Conservation (phyloP, 2,113 vertebrate genomes). For the Orientallactaga bullata region DNA sequence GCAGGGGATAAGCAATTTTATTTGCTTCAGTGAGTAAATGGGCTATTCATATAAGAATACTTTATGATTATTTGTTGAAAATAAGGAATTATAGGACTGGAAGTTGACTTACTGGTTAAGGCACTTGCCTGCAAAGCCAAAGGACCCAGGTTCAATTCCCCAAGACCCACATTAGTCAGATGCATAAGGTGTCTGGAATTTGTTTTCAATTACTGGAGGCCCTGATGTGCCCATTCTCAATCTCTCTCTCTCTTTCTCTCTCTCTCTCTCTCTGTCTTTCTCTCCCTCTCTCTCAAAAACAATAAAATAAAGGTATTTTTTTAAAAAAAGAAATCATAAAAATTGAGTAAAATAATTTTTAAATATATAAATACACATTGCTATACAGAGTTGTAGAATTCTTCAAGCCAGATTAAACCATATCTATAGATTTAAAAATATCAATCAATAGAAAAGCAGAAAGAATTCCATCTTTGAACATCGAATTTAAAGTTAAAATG, state of each 20-base stretch:
- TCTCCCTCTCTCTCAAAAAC: no score
- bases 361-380: background rate
- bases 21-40: background rate
- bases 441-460: background rate
- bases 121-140: no score
- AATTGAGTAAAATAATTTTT: background rate
- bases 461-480: background rate
- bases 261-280: no score
- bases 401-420: background rate
- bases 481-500: background rate
- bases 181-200: no score
- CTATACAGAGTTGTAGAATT: background rate
- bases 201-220: no score
- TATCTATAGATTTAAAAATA: background rate
- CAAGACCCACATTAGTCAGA: no score
- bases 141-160: no score
- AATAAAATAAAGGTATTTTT: no score
- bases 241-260: no score
- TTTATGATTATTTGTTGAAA: background rate
- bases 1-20: background rate
- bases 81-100: no score
- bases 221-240: no score
- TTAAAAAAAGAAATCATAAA: slow-evolving; percentile 19
- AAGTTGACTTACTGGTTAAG: no score
- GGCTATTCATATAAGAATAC: background rate